phyloP scores from a whole-genome alignment of 1,140 invertebrate genomes.

The Drosophila repleta region DNA sequence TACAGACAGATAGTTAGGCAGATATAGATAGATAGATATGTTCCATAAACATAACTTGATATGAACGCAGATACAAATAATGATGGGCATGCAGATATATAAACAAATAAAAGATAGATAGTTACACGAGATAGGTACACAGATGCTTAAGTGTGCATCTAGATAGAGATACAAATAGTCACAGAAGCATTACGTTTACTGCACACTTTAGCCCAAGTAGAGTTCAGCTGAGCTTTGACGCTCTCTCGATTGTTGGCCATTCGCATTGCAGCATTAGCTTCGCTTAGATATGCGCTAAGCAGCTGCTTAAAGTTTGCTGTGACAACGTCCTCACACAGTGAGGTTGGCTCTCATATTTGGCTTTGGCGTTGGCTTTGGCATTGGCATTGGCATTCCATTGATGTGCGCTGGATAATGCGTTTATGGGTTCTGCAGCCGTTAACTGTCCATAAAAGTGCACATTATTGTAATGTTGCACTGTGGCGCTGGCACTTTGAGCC shows the following conservation, averaged over 20 bases:
- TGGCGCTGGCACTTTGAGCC: slow-evolving; percentile 67
- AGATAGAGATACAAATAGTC: too few species aligned
- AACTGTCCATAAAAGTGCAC: slow-evolving; percentile 80
- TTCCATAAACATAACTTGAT: too few species aligned
- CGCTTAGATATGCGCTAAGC: not conserved
- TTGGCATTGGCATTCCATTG: slow-evolving; percentile 51
- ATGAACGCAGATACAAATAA: too few species aligned
- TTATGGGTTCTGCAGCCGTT: slow-evolving; percentile 77
- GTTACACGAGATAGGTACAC: too few species aligned
- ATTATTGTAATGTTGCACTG: slow-evolving; percentile 81
- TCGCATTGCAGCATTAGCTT: not conserved
- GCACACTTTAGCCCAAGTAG: not conserved
- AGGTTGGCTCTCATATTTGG: slow-evolving; percentile 12
- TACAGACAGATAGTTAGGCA: too few species aligned
- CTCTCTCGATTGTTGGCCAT: not conserved
- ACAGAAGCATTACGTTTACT: too few species aligned
- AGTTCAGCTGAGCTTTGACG: too few species aligned
- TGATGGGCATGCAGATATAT: too few species aligned
- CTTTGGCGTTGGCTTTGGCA: slow-evolving; percentile 33
- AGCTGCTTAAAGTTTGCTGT: slow-evolving; percentile 19
- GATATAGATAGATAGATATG: too few species aligned
- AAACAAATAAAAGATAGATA: too few species aligned
- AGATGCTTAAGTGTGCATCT: too few species aligned
- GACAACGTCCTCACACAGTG: not conserved
- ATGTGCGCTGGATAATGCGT: slow-evolving; percentile 71